These are phyloP conservation scores for Drosophila affinis DNA, from an alignment of 2,888 invertebrate species.

Conservation along the genomic window DNA sequence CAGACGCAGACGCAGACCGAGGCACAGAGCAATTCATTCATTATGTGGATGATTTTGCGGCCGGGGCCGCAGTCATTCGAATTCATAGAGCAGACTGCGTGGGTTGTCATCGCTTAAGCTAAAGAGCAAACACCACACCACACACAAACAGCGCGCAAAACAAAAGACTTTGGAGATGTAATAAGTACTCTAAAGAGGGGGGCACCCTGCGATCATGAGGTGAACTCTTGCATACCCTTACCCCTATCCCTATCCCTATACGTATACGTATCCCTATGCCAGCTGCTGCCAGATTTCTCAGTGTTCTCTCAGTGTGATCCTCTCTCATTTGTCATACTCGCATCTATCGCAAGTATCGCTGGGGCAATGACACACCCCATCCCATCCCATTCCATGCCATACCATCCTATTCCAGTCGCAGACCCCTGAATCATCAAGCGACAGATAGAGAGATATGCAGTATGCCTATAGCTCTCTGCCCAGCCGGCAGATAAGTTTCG, in stretches of 20 bases:
- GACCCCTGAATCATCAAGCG: background rate
- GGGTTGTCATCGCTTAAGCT: constrained; percentile 62
- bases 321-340: constrained; percentile 1
- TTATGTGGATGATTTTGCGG: constrained; percentile 63
- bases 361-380: background rate
- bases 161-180: constrained; percentile 57
- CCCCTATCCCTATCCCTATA: background rate
- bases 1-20: constrained; percentile 14
- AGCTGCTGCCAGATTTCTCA: background rate
- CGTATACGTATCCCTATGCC: background rate
- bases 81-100: constrained; percentile 77
- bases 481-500: constrained; percentile 62
- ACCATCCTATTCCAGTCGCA: background rate
- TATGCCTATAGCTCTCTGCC: background rate
- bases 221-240: constrained; percentile 31
- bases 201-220: constrained; percentile 2
- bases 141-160: constrained; percentile 40
- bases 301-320: background rate
- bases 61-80: constrained; percentile 71
- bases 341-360: background rate
- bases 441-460: background rate
- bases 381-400: background rate
- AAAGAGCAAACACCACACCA: constrained; percentile 63
- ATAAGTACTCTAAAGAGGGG: background rate
- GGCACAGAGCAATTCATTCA: constrained; percentile 68